phyloP scores from a whole-genome alignment of 2,113 vertebrate species.

The Sinocyclocheilus anophthalmus region DNA sequence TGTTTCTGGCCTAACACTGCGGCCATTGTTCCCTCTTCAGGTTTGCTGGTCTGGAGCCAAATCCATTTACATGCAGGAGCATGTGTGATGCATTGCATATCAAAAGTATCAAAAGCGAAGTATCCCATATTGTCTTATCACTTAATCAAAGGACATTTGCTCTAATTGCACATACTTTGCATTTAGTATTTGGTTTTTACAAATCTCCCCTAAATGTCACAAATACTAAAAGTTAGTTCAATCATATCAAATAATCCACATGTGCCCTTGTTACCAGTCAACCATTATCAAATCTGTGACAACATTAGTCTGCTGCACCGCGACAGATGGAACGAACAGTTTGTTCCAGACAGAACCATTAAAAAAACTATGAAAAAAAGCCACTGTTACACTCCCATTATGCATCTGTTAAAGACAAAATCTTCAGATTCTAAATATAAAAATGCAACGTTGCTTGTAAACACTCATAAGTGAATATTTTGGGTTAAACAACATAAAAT shows the following conservation, averaged over 20 bases:
- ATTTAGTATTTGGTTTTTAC: constrained; percentile 6
- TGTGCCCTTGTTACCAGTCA: constrained; percentile 7
- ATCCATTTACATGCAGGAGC: constrained; percentile 42
- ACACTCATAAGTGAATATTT: not conserved
- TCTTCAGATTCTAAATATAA: not conserved
- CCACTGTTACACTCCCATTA: not conserved
- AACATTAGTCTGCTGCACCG: constrained; percentile 23
- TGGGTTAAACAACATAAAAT: not conserved
- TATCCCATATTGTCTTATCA: constrained; percentile 36
- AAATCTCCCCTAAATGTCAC: constrained; percentile 20
- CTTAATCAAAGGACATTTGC: constrained; percentile 44
- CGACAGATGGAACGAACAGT: constrained; percentile 19
- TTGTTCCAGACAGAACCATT: constrained; percentile 35
- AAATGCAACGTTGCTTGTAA: not conserved
- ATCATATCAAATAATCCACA: constrained; percentile 37
- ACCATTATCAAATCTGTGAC: constrained; percentile 24
- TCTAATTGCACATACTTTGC: constrained; percentile 32
- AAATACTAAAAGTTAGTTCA: constrained; percentile 12
- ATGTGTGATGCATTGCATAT: constrained; percentile 34
- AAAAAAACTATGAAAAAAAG: not conserved
- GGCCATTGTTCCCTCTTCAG: constrained; percentile 13
- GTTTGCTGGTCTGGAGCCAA: constrained; percentile 23
- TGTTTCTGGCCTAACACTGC: not conserved
- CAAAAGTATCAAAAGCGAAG: constrained; percentile 41
- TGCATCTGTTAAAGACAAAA: not conserved